Base-by-base conservation (phyloP, 2,888 invertebrate species). In the Drosophila cognata region DNA sequence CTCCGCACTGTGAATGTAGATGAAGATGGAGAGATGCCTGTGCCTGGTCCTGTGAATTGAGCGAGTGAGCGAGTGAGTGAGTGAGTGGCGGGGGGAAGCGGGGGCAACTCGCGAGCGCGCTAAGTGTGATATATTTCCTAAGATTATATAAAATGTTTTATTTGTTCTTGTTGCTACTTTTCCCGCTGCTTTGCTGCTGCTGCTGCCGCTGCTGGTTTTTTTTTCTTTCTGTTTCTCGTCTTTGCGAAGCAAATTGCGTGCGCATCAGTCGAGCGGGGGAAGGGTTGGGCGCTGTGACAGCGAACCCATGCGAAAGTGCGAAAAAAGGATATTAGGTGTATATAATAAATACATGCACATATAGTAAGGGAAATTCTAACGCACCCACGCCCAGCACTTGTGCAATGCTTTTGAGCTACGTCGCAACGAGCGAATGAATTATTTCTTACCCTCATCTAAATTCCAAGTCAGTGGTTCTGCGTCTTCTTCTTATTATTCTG, bases 101-200 rank as follows among this genome's bases (percentile, higher is more conserved):
- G 55, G 61, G 59, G 66, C 52, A 51, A 57, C 50, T 70, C 72
- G 82, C 81, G 66, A 82, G 82, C 89, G 84, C 88, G 90, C 89
- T 93, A 93, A 93, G 93, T 93, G 93, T 93, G 93, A 93, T 93
- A 93, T 92, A 93, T 93, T 92, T 93, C 91, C 90, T 87, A 90
- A 92, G 93, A 93, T 93, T 93, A 93, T 91, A 91, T 92, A 92
- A 92, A 91, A 91, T 92, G 90, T 87, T 92, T 91, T 90, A 91
- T 89, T 89, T 91, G 87, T 88, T 90, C 77, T 80, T 84, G 81
- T 67, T 87, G 73, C 84, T 74, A 66, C 82, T 75, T 67, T 68
- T 65, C 36, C 43, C 51, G 18, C 63, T 61, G 53, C 52, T 21
- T 46, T 61, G 70, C 68, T 70, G 53, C 56, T 61, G 55, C 38